These are phyloP conservation scores for Iguana delicatissima DNA, from an alignment of 2,797 vertebrate species.

Conservation along the genomic window DNA sequence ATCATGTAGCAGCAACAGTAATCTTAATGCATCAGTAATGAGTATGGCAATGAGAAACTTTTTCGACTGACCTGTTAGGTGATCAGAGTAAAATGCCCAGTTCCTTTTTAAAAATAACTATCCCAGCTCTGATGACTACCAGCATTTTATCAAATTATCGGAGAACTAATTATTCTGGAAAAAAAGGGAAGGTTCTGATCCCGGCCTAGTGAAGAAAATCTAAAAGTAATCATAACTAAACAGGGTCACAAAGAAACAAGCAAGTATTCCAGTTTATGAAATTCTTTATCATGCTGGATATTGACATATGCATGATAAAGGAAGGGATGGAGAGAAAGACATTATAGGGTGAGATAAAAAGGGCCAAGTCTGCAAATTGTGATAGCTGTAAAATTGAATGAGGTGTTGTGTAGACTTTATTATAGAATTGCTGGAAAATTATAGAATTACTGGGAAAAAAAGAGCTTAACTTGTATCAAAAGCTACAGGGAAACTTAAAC, in stretches of 20 bases:
- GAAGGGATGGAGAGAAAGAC: neutral
- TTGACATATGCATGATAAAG: neutral
- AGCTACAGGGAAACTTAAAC: neutral
- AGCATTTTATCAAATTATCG: neutral
- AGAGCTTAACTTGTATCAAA: neutral
- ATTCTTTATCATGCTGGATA: neutral
- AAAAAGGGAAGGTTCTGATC: neutral
- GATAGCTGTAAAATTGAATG: neutral
- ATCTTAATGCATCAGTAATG: too few relatives aligned
- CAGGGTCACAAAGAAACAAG: neutral
- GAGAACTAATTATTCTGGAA: neutral
- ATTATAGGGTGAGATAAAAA: neutral
- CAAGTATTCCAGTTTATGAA: neutral
- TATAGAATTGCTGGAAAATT: neutral
- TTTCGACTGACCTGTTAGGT: too few relatives aligned
- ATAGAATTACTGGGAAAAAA: neutral
- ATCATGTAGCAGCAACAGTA: too few relatives aligned
- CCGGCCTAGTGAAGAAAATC: neutral
- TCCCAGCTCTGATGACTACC: neutral
- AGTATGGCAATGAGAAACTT: too few relatives aligned
- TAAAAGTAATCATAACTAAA: neutral
- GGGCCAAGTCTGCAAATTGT: neutral
- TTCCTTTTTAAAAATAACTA: too few relatives aligned
- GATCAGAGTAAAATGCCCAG: too few relatives aligned
- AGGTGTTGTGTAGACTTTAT: neutral